Evolutionary conservation across 2,113 vertebrate species (phyloP).

Genomic region (Atherinomorus stipes): DNA sequence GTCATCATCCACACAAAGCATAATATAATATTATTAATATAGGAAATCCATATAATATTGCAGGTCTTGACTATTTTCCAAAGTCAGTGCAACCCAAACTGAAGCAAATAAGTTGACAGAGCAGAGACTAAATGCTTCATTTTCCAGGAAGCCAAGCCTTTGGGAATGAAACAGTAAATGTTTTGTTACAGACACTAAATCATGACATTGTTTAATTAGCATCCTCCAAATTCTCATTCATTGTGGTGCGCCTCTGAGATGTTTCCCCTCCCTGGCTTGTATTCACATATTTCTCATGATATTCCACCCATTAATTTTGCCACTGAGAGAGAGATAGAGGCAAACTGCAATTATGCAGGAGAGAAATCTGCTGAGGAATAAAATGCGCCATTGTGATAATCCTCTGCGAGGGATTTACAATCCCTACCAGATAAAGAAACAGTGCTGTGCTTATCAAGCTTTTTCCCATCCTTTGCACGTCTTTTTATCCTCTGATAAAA

Average conservation of each 20-base stretch:
- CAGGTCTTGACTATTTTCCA: constrained; percentile 32
- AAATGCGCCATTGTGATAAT: constrained; percentile 66
- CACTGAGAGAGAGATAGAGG: constrained; percentile 39
- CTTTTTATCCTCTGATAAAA: constrained; percentile 19
- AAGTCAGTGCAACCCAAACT: constrained; percentile 35
- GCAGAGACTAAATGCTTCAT: constrained; percentile 58
- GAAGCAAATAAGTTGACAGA: constrained; percentile 38
- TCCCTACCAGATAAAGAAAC: constrained; percentile 43
- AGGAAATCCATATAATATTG: constrained; percentile 10
- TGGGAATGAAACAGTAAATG: constrained; percentile 59
- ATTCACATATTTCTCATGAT: constrained; percentile 67
- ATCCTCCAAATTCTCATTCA: constrained; percentile 68
- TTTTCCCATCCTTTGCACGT: not conserved
- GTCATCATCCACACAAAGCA: constrained; percentile 12
- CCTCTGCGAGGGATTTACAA: constrained; percentile 44
- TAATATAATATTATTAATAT: constrained; percentile 24
- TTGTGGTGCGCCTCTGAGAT: constrained; percentile 68
- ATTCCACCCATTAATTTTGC: constrained; percentile 69
- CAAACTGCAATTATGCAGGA: constrained; percentile 63
- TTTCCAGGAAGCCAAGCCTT: constrained; percentile 68
- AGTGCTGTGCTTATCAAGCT: constrained; percentile 45
- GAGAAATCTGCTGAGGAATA: constrained; percentile 53
- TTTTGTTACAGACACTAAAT: constrained; percentile 74
- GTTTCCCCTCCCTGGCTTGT: constrained; percentile 62
- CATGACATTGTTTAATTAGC: constrained; percentile 75